Evolutionary conservation across 2,888 invertebrate species (phyloP), one percentile per base, ranked within the genome.

Genomic region (Erebia epiphron): DNA sequence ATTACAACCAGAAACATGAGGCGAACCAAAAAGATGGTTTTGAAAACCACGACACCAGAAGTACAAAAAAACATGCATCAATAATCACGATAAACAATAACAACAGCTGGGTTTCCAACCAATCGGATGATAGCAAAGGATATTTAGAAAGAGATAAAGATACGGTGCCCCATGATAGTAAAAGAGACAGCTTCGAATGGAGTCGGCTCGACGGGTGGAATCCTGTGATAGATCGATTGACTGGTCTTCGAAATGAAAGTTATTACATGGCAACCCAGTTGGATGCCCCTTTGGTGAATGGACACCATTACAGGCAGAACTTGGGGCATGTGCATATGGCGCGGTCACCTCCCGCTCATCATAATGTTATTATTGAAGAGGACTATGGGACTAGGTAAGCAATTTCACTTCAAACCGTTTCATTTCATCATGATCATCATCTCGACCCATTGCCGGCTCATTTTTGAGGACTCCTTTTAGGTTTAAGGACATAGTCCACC

Each of bases 171-270:
- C 90, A 88, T 73, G 93, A 92, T 79, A 88, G 76, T 64, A 94
- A 94, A 78, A 82, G 94, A 76, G 94, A 94, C 72, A 95, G 94
- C 79, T 94, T 94, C 71, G 94, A 95, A 78, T 90, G 95, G 84
- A 95, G 94, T 76, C 87, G 94, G 2, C 83, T 95, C 76, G 95
- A 95, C 69, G 95, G 95, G 0, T 96, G 96, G 96, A 98, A 98
- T 89, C 98, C 98, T 74, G 98, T 98, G 72, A 95, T 98, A 81
- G 98, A 98, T 84, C 94, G 98, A 82, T 92, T 98, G 81, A 98
- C 97, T 65, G 95, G 95, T 14, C 85, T 98, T 71, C 94, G 98
- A 71, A 98, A 98, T 82, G 98, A 98, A 85, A 98, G 98, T 82
- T 98, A 98, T 83, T 98, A 97, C 81, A 96, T 97, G 94, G 98